Percentiles rank a stretch among this genome's conserved stretches.
These are phyloP conservation scores for Danionella cerebrum DNA, from an alignment of 2,113 vertebrate species.

Conservation along the genomic window DNA sequence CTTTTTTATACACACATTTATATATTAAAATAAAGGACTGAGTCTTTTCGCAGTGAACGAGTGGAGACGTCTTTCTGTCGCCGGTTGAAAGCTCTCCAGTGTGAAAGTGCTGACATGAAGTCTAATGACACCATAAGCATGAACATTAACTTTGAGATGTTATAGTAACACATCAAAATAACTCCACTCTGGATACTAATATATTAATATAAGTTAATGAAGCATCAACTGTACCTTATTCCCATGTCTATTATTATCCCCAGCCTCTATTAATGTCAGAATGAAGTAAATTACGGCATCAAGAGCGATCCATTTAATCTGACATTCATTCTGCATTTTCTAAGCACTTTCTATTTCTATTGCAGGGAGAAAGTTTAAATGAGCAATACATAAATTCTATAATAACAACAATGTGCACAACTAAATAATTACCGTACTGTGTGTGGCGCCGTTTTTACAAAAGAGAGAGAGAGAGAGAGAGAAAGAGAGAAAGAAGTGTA, in stretches of 20 bases:
- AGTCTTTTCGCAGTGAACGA: background rate
- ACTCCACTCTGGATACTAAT: background rate
- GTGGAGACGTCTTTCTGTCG: background rate
- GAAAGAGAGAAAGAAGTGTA: too few species aligned
- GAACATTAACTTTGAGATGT: background rate
- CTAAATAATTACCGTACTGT: too few species aligned
- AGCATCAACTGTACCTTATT: background rate
- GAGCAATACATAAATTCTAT: too few species aligned
- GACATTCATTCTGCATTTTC: background rate
- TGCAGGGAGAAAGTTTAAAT: too few species aligned
- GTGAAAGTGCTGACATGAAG: background rate
- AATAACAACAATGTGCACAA: too few species aligned
- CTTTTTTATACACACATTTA: conserved; percentile 51
- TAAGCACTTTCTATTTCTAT: too few species aligned
- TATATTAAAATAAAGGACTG: conserved; percentile 41
- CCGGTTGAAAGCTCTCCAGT: background rate
- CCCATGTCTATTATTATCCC: background rate
- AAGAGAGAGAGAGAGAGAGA: too few species aligned
- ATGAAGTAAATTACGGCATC: too few species aligned
- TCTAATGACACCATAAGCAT: background rate
- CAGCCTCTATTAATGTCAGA: background rate
- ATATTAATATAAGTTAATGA: background rate
- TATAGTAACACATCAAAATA: background rate
- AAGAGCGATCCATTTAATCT: background rate
- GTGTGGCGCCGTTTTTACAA: too few species aligned